Percentiles rank a stretch among this genome's conserved stretches.
Evolutionary conservation across 2,888 invertebrate species (phyloP).

Genomic region (Abrostola tripartita): DNA sequence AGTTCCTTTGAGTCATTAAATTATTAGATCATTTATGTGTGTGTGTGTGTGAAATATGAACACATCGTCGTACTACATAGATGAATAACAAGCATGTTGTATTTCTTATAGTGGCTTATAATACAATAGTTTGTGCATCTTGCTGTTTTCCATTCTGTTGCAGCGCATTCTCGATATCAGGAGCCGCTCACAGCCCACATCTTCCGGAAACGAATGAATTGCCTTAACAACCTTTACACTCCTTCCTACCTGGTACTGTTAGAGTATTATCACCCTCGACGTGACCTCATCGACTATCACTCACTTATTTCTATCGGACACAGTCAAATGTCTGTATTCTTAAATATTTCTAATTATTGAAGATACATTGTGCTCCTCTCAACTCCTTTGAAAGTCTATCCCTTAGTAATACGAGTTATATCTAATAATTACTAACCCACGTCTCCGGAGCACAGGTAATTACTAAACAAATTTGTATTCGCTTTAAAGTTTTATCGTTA

Average conservation of each 20-base stretch:
- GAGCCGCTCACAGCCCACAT: constrained; percentile 77
- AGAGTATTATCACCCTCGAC: constrained; percentile 37
- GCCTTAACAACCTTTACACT: constrained; percentile 60
- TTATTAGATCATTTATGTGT: constrained; percentile 16
- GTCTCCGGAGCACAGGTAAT: constrained; percentile 80
- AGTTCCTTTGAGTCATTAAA: constrained; percentile 22
- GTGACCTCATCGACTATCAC: constrained; percentile 18
- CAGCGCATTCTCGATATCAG: constrained; percentile 81
- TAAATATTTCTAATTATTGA: constrained; percentile 52
- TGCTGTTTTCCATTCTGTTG: constrained; percentile 85
- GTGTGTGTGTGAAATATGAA: constrained; percentile 50
- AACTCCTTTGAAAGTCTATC: constrained; percentile 20
- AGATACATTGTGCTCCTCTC: constrained; percentile 48
- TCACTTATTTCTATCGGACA: constrained; percentile 27
- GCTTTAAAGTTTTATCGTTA: constrained; percentile 59
- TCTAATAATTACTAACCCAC: constrained; percentile 64
- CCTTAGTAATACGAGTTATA: constrained; percentile 29
- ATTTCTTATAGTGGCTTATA: constrained; percentile 69
- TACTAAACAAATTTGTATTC: constrained; percentile 54
- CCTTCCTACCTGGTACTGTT: constrained; percentile 48
- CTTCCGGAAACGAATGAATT: constrained; percentile 74
- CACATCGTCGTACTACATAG: constrained; percentile 37
- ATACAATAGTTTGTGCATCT: constrained; percentile 81
- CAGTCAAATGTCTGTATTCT: constrained; percentile 23
- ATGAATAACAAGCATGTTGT: constrained; percentile 67